A percentile compares a stretch with the other conserved stretches of the same genome.
Conservation (phyloP, 2,888 invertebrate genomes). For the Sphinx pinastri region DNA sequence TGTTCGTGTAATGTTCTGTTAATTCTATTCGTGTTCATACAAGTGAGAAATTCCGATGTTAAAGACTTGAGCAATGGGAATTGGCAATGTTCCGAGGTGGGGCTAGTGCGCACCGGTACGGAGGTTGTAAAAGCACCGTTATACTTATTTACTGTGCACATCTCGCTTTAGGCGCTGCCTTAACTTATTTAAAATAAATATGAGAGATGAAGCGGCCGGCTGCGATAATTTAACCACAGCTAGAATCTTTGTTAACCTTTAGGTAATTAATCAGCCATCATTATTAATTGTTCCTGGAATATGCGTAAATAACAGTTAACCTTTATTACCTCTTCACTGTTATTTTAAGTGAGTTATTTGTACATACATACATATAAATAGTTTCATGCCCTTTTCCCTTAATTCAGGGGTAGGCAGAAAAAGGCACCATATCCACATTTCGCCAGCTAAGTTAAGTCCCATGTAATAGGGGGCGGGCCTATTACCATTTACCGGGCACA, state of each 20-base stretch:
- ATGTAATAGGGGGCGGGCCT: too few relatives aligned
- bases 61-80: constrained; percentile 77
- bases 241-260: constrained; percentile 13
- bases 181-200: constrained; percentile 63
- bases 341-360: neutral
- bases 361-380: too few relatives aligned
- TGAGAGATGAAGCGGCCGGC: constrained; percentile 26
- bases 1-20: constrained; percentile 52
- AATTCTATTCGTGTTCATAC: constrained; percentile 71
- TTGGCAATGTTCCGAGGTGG: constrained; percentile 80
- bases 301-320: constrained; percentile 16
- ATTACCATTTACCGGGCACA: too few relatives aligned
- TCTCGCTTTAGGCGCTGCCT: constrained; percentile 73
- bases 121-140: constrained; percentile 81
- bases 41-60: constrained; percentile 79
- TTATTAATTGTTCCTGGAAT: constrained; percentile 21
- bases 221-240: constrained; percentile 20
- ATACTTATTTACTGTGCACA: constrained; percentile 81
- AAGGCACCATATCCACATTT: too few relatives aligned
- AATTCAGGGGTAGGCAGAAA: too few relatives aligned
- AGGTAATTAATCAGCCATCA: constrained; percentile 14
- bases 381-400: too few relatives aligned
- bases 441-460: too few relatives aligned
- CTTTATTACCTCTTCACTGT: constrained; percentile 1
- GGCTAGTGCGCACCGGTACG: constrained; percentile 65